Evolutionary conservation across 2,113 vertebrate species (phyloP), one percentile per base, ranked within the genome.

Genomic region (Danio rerio): DNA sequence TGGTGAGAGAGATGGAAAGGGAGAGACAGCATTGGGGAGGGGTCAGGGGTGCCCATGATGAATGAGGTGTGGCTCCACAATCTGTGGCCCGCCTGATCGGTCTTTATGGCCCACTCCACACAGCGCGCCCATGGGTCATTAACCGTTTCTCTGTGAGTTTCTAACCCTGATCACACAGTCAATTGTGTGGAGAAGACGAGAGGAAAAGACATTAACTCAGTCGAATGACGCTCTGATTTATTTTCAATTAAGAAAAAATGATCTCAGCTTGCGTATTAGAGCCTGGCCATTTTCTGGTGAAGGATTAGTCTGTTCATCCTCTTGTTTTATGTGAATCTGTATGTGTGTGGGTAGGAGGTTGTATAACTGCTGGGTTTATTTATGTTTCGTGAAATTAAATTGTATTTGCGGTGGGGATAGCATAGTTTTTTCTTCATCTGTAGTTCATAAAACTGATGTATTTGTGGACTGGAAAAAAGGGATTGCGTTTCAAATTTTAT

Each of bases 221-320:
- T 69, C 11, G 63, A 63, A 80, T 74, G 74, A 50, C 40, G 55
- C 73, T 63, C 21, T 82, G 85, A 88, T 88, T 88, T 87, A 88
- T 87, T 86, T 86, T 89, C 83, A 84, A 56, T 87, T 88, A 87
- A 75, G 81, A 76, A 45, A 56, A 78, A 78, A 84, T 74, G 50
- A 88, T 59, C 68, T 81, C 70, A 49, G 20, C 83, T 85, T 15
- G 4, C 81, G 70, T 86, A 76, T 82, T 50, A 66, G 47, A 81
- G 66, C 21, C 70, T 69, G 76, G 72, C 55, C 61, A 61, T 40
- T 70, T 53, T 43, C 49, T 56, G 59, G 42, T 59, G 50, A 71
- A 63, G 71, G 59, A 53, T 65, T 21, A 20, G 58, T 42, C 45
- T 20, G 52, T 81, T 40, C 59, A 56, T 18, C 18, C 40, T 8